Evolutionary conservation across 2,888 invertebrate genomes (phyloP), one percentile per base, ranked within the genome.

Genomic region (Drosophila pseudotakahashii): DNA sequence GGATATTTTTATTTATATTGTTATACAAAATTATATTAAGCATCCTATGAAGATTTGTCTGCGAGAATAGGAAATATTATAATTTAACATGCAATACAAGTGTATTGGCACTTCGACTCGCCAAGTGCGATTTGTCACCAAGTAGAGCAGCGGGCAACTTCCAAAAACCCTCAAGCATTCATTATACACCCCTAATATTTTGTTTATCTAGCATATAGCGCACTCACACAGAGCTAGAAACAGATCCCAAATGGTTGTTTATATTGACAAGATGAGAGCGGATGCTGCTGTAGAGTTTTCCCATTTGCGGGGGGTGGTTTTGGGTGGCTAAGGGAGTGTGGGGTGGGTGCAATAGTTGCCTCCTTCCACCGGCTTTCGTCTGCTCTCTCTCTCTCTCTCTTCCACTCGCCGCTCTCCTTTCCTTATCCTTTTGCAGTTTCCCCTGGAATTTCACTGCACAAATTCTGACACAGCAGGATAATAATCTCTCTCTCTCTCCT

Each of bases 151-250:
- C 62, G 42, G 19, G 47, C 71, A 64, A 61, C 77, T 75, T 71
- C 79, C 82, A 67, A 68, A 68, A 68, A 57, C 51, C 64, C 64
- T 52, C 52, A 51, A 73, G 76, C 73, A 53, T 72, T 68, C 67
- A 60, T 61, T 54, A 57, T 63, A 73, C 82, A 82, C 77, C 82
- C 82, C 68, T 79, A 76, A 72, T 73, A 77, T 64, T 74, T 74
- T 83, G 88, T 88, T 88, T 88, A 88, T 86, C 79, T 76, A 75
- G 75, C 76, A 74, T 63, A 75, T 61, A 76, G 67, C 73, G 55
- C 61, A 63, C 60, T 58, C 51, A 63, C 44, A 50, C 44, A 54
- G 50, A 64, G 73, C 72, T 81, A 70, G 77, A 86, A 87, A 82
- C 78, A 66, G 77, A 81, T 59, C 61, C 54, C 52, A 61, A 77